Evolutionary conservation across 1,140 invertebrate genomes (phyloP).

Genomic region (Hylaeus volcanicus): DNA sequence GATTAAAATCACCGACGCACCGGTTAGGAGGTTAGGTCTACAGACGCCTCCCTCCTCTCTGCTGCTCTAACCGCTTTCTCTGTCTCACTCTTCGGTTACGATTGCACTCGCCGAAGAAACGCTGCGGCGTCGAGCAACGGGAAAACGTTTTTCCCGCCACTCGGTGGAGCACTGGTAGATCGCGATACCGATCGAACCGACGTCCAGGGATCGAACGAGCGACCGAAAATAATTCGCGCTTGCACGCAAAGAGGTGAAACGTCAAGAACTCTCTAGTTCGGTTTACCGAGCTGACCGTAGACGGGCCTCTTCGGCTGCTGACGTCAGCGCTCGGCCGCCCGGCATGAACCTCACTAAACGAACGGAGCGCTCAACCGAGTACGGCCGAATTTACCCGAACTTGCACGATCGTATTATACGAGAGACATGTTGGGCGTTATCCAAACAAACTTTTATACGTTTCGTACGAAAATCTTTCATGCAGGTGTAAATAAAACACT

Average conservation of each 20-base stretch:
- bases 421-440: conserved; percentile 43
- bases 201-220: neutral
- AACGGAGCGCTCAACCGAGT: conserved; percentile 59
- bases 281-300: conserved; percentile 56
- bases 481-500: no score
- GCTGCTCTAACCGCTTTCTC: conserved; percentile 8
- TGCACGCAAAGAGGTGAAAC: conserved; percentile 38
- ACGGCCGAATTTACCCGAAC: neutral
- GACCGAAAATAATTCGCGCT: conserved; percentile 21
- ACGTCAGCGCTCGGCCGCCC: conserved; percentile 69
- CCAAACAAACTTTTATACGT: conserved; percentile 38
- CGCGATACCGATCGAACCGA: conserved; percentile 16
- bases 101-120: conserved; percentile 30
- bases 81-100: conserved; percentile 41
- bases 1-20: conserved; percentile 55
- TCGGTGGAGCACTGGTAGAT: neutral
- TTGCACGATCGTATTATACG: conserved; percentile 55
- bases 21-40: conserved; percentile 66
- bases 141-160: conserved; percentile 43
- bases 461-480: neutral
- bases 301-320: conserved; percentile 62
- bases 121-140: neutral
- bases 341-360: conserved; percentile 68
- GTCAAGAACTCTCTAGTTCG: conserved; percentile 38
- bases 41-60: conserved; percentile 43